Conservation (phyloP, 2,113 vertebrate genomes). For the Bubo blakistoni region DNA sequence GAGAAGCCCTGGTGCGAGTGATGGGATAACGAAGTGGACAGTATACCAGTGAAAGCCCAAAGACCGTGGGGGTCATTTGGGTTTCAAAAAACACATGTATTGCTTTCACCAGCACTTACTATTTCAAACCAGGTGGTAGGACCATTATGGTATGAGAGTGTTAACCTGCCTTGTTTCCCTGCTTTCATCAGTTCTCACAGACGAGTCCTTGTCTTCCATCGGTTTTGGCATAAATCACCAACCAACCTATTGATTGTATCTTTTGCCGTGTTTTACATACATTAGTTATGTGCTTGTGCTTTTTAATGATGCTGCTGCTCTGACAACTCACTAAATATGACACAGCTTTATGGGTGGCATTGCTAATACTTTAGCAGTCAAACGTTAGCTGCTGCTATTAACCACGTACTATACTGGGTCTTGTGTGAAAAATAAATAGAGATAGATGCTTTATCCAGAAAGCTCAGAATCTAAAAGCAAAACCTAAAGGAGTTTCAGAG, state of each 20-base stretch:
- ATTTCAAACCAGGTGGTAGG: background rate
- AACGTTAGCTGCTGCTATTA: slow-evolving; percentile 30
- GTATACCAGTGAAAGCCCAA: background rate
- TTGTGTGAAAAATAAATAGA: background rate
- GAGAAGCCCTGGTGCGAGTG: background rate
- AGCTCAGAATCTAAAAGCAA: background rate
- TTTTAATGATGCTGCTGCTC: slow-evolving; percentile 50
- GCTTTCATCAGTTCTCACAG: background rate
- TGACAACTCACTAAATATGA: slow-evolving; percentile 52
- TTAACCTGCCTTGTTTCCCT: background rate
- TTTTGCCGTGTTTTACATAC: slow-evolving; percentile 10
- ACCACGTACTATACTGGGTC: background rate
- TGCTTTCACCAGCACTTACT: background rate
- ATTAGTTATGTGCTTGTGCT: slow-evolving; percentile 49
- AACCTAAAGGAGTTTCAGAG: background rate
- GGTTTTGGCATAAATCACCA: slow-evolving; percentile 40
- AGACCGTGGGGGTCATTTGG: background rate
- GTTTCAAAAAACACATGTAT: background rate
- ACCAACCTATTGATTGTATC: slow-evolving; percentile 17
- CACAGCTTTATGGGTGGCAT: slow-evolving; percentile 33
- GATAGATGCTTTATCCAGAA: background rate
- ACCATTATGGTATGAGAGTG: rapidly evolving
- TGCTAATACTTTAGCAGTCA: background rate
- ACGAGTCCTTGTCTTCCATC: slow-evolving; percentile 17
- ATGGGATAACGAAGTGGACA: background rate